These are phyloP conservation scores for Synanceia verrucosa DNA, from an alignment of 2,797 vertebrate genomes.

Conservation along the genomic window DNA sequence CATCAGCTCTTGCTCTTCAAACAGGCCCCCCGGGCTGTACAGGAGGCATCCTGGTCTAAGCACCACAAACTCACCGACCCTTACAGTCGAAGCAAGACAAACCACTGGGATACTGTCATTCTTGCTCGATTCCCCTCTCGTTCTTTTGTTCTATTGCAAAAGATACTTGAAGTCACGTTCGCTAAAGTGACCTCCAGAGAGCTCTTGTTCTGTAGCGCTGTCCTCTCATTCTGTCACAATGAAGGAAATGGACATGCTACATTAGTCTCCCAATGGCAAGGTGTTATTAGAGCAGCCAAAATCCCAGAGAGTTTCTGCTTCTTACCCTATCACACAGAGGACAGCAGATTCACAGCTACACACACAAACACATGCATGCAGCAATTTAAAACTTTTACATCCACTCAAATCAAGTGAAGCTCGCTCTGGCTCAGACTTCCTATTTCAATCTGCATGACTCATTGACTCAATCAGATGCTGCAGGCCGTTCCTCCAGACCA, in stretches of 20 bases:
- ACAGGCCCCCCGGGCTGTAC: conserved; percentile 71
- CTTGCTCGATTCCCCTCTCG: conserved; percentile 28
- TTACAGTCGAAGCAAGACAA: conserved; percentile 62
- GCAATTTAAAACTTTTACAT: conserved; percentile 60
- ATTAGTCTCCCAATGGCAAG: conserved; percentile 84
- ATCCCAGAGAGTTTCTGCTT: conserved; percentile 51
- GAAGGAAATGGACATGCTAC: conserved; percentile 78
- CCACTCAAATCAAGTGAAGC: conserved; percentile 43
- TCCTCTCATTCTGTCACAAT: conserved; percentile 72
- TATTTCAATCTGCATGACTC: conserved; percentile 75
- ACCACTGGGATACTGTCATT: conserved; percentile 59
- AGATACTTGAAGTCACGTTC: conserved; percentile 56
- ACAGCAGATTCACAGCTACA: conserved; percentile 39
- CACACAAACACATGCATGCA: conserved; percentile 10
- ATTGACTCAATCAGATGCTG: conserved; percentile 70
- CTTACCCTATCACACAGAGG: conserved; percentile 36
- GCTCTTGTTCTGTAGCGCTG: conserved; percentile 51
- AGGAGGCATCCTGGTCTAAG: conserved; percentile 75
- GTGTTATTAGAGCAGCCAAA: conserved; percentile 79
- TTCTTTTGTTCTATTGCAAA: conserved; percentile 48
- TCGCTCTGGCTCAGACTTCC: conserved; percentile 53
- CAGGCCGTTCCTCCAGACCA: conserved; percentile 61
- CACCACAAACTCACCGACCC: conserved; percentile 70
- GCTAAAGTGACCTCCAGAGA: conserved; percentile 61
- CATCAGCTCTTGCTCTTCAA: conserved; percentile 77